Percentiles rank a stretch among this genome's conserved stretches.
These are phyloP conservation scores for Mionectes olivaceus DNA, from an alignment of 2,797 vertebrate species.

Conservation along the genomic window DNA sequence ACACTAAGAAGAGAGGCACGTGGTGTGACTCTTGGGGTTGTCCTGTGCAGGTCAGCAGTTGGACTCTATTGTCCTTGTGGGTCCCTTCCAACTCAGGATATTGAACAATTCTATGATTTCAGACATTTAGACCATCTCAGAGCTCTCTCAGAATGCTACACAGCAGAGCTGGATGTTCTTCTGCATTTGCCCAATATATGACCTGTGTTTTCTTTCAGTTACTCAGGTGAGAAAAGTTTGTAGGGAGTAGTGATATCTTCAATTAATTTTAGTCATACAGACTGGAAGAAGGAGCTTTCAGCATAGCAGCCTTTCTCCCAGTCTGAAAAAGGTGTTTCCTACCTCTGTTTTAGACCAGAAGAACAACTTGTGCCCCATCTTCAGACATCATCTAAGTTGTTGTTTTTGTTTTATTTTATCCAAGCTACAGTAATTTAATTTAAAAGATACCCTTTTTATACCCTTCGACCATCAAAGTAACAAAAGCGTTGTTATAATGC, in stretches of 20 bases:
- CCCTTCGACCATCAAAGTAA: background rate
- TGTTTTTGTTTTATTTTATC: background rate
- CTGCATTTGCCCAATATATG: fast-evolving
- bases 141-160: background rate
- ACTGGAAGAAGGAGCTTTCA: background rate
- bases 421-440: background rate
- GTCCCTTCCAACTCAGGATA: background rate
- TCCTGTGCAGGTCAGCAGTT: background rate
- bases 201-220: background rate
- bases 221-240: background rate
- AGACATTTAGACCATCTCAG: background rate
- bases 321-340: background rate
- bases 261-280: background rate
- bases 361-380: background rate
- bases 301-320: background rate
- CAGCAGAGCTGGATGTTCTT: background rate
- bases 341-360: background rate
- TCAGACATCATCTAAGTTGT: background rate
- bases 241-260: background rate
- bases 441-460: background rate
- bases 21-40: background rate
- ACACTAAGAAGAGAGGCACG: background rate
- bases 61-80: background rate
- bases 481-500: background rate
- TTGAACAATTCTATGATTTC: background rate